Base-by-base conservation (phyloP, 2,113 vertebrate species). In the Brachyhypopomus gauderio region DNA sequence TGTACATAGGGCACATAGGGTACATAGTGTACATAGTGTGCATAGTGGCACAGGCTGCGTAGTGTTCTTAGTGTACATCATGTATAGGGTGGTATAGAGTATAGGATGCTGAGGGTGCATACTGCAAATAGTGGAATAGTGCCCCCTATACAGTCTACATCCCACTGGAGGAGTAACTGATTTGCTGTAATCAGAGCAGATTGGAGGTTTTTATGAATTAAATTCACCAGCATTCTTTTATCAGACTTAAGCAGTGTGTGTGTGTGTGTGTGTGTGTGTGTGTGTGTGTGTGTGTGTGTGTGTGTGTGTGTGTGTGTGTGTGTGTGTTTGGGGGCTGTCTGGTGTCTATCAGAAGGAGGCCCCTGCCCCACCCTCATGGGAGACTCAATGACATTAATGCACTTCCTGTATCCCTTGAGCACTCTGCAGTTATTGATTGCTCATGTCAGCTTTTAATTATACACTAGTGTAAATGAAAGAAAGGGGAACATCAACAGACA, bases 401-500 rank as follows among this genome's bases (percentile, higher is more conserved):
- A 80, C 62, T 80, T 84, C 83, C 78, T 64, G 55, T 70, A 41
- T 72, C 81, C 81, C 78, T 59, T 3, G 63, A 52, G 55, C 59
- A 59, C 34, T 9, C 17, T 80, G 75, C 17, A 22, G 75, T 69
- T 83, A 86, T 81, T 78, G 85, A 83, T 86, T 48, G 75, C 34
- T 52, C 25, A 12, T 74, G 82, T 80, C 78, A 64, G 75, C 60
- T 77, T 86, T 86, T 86, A 86, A 83, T 86, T 81, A 86, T 80
- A 63, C 78, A 75, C 55, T 34, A 58, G 78, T 63, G 74, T 55
- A 63, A 80, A 77, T 52, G 77, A 80, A 83, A 83, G 80, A 48
- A 70, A 36, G 75, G 72, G 71, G 12, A 71, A 75, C 67, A 72
- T 77, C 19, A 19, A 79, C n/a, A 67, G 71, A 14, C 3, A 7